Base-by-base conservation (phyloP, 2,113 vertebrate genomes). In the Vulpes ferrilata region DNA sequence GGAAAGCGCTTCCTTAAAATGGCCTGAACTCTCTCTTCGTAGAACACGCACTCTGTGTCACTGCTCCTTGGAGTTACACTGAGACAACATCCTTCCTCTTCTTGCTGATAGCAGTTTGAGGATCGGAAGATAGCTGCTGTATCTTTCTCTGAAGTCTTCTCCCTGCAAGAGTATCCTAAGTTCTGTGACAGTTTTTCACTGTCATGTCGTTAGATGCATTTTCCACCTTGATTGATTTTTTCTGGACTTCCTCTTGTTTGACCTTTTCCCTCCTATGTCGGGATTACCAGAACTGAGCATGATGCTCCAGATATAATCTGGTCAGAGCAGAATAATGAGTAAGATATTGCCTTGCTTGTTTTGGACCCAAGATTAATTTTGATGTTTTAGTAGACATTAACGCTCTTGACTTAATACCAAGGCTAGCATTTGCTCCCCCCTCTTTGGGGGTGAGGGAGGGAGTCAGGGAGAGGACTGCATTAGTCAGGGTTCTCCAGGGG, bases 361-460 rank as follows among this genome's bases (percentile, higher is more conserved):
- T 51, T 92, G 25, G 43, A 87, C 35, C 17, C 23, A 84, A 86
- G 53, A 86, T 69, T 94, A 80, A 93, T 84, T 25, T 57, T 79
- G 32, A 88, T 65, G 3, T 84, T 88, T 62, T 93, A 23, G 22
- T 57, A 32, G 23, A 90, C 23, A 22, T 51, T 43, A 35, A 73
- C 60, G 92, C 11, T 90, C 92, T 82, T 88, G 25, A 65, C 16
- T 90, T 96, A 35, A 35, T 12, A 48, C 12, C 43, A 93, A 92
- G 17, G 62, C 88, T 89, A 87, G 32, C 19, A 82, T 7, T 57
- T 7, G 13, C 16, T 32, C 7, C 7, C 1, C 30, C 11, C 9
- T 4, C 53, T 62, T 85, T 48, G 83, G 43, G 17, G 22, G 8
- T 12, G 16, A 55, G 1, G 27, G 51, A 55, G 0, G n/a, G 20